Base-by-base conservation (phyloP, 2,888 invertebrate genomes). In the Xylophagus ater region DNA sequence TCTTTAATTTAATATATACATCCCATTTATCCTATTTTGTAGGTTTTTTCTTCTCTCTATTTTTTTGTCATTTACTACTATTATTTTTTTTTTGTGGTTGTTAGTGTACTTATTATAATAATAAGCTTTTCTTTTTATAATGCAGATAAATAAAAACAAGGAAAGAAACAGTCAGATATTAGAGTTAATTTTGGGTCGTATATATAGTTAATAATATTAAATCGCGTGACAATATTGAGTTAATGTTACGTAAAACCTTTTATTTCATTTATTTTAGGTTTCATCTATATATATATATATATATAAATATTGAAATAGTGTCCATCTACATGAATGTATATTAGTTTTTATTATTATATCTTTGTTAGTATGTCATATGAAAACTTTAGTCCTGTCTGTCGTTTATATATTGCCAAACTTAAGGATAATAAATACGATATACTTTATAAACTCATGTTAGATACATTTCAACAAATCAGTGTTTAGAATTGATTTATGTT, bases 381-480 rank as follows among this genome's bases (percentile, higher is more conserved):
- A 20, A 19, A 12, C 21, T 13, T 33, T 20, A 33, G 33, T 9
- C 7, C 12, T 33, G 12, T 33, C 29, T 18, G 12, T 37, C 30
- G 19, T n/a, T 23, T 30, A 28, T 37, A 30, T 23, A 37, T 30
- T 21, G 30, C 23, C 23, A 37, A 37, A 21, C 29, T 37, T 37
- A 37, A 37, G 29, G 29, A 23, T 37, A 37, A 37, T 37, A 21
- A n/a, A n/a, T n/a, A n/a, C n/a, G n/a, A n/a, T n/a, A n/a, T n/a
- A n/a, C n/a, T n/a, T n/a, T n/a, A n/a, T n/a, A n/a, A n/a, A n/a
- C n/a, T n/a, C n/a, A n/a, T n/a, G n/a, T n/a, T n/a, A n/a, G n/a
- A n/a, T n/a, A n/a, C n/a, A n/a, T n/a, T n/a, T n/a, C n/a, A n/a
- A n/a, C n/a, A n/a, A n/a, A n/a, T n/a, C n/a, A n/a, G n/a, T n/a